Conservation (phyloP, 2,888 invertebrate species). For the Sarcophaga variegata region DNA sequence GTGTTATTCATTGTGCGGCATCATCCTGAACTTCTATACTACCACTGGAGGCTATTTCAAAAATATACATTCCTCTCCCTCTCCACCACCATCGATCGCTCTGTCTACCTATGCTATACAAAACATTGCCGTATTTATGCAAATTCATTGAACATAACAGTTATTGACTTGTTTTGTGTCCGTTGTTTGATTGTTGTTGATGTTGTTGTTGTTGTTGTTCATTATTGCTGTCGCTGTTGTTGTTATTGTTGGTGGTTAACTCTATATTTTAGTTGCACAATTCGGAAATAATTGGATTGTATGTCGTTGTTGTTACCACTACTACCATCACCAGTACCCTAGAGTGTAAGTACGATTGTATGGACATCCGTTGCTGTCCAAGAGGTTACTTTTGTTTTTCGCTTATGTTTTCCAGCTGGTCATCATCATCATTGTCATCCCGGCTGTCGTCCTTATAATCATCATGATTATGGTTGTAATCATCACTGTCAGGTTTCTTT, state of each 20-base stretch:
- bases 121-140: slow-evolving; percentile 50
- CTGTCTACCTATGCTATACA: background rate
- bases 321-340: too few species aligned
- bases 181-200: slow-evolving; percentile 10
- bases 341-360: too few species aligned
- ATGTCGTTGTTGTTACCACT: slow-evolving; percentile 37
- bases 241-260: slow-evolving; percentile 12
- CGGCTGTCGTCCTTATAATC: background rate
- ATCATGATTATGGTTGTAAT: background rate
- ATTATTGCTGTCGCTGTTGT: slow-evolving; percentile 7
- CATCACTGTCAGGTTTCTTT: slow-evolving; percentile 21
- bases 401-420: slow-evolving; percentile 40
- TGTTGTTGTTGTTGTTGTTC: slow-evolving; percentile 28
- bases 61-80: background rate
- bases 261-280: slow-evolving; percentile 5
- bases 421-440: slow-evolving; percentile 11
- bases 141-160: slow-evolving; percentile 63
- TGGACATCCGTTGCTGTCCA: too few species aligned
- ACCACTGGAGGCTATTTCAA: slow-evolving; percentile 33
- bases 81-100: background rate
- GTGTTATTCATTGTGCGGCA: background rate
- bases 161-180: slow-evolving; percentile 56
- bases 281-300: slow-evolving; percentile 69
- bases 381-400: slow-evolving; percentile 12
- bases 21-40: slow-evolving; percentile 38